phyloP scores from a whole-genome alignment of 2,888 invertebrate species.

The Rhorus exstirpatorius region DNA sequence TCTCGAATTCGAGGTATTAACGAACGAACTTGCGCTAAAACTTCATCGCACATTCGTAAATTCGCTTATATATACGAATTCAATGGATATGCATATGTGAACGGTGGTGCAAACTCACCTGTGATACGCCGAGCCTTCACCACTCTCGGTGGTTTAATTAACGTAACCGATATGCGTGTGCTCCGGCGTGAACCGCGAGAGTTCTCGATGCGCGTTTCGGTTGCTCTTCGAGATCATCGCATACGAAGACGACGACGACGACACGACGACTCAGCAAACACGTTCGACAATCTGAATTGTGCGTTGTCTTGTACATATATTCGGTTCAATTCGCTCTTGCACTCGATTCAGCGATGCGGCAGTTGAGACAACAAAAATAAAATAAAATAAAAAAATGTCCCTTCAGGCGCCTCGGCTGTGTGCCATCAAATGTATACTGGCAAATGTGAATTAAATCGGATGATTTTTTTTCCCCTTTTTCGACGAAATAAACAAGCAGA shows the following conservation, averaged over 20 bases:
- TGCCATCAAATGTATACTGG: neutral
- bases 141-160: constrained; percentile 74
- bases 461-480: constrained; percentile 47
- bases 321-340: constrained; percentile 17
- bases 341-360: constrained; percentile 6
- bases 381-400: constrained; percentile 14
- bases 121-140: constrained; percentile 38
- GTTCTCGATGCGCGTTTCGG: constrained; percentile 72
- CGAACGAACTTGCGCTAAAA: constrained; percentile 67
- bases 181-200: constrained; percentile 59
- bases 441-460: constrained; percentile 60
- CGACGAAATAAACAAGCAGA: constrained; percentile 42
- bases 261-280: constrained; percentile 24
- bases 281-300: constrained; percentile 58
- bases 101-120: constrained; percentile 36
- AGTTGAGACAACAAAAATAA: constrained; percentile 34
- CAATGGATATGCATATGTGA: constrained; percentile 8
- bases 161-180: constrained; percentile 76
- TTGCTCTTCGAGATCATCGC: constrained; percentile 68
- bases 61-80: constrained; percentile 4
- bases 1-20: constrained; percentile 38
- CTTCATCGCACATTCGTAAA: constrained; percentile 5
- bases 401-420: no score
- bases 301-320: constrained; percentile 18
- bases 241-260: constrained; percentile 20